Base-by-base conservation (phyloP, 2,888 invertebrate genomes). In the Sturmia bella region DNA sequence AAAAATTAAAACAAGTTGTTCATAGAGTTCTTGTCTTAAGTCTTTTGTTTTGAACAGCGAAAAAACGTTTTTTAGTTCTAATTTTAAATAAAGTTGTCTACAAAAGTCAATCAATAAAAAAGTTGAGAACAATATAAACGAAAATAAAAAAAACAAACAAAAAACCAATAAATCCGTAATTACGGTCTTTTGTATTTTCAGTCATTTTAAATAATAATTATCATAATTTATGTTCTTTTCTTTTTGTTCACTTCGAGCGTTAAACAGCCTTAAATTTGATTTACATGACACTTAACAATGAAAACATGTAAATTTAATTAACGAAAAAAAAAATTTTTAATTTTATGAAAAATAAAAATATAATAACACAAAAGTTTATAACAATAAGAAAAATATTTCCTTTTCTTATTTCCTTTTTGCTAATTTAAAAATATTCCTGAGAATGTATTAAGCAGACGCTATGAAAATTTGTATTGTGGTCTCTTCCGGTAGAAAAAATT, bases 211-310 rank as follows among this genome's bases (percentile, higher is more conserved):
- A 43, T 24, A 13, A 41, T 6, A 32, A 3, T 12, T 41, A 21
- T 66, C 9, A 39, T 41, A 24, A 24, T 37, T 54, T 21, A 0
- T 24, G 21, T 17, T 5, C 12, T 27, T 39, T 39, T 15, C 39
- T 13, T 12, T n/a, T 19, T 50, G 1, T 52, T 48, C 4, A 15
- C 24, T 59, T 70, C 5, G 45, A 66, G 27, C 59, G 57, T 57
- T 78, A 59, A 72, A 52, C 66, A 52, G 13, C 68, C 19, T 73
- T 68, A 39, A 79, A 27, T 27, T 69, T 69, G 21, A 74, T 54
- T 57, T 74, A 57, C 64, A 57, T 66, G 75, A 70, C 70, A 80
- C 37, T 70, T 72, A 43, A 52, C 73, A 66, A 54, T n/a, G 6
- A 57, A 32, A 56, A 66, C 2, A 43, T 32, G 32, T 39, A 48